A percentile compares a stretch with the other conserved stretches of the same genome.
phyloP scores from a whole-genome alignment of 2,797 vertebrate genomes.

The Takifugu rubripes region DNA sequence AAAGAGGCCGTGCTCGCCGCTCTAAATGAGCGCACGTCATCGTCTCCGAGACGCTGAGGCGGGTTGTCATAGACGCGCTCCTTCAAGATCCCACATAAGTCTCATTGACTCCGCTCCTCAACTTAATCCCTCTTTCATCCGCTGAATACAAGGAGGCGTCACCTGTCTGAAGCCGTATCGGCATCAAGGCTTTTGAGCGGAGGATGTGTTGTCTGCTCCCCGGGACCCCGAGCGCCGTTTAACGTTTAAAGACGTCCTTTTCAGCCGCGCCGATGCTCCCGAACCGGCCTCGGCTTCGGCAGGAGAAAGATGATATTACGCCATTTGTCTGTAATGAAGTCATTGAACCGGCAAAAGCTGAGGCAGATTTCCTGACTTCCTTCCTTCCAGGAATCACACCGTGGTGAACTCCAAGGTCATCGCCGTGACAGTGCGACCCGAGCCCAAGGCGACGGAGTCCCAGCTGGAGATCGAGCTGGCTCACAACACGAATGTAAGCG shows the following conservation, averaged over 20 bases:
- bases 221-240: slow-evolving; percentile 5
- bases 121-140: slow-evolving; percentile 17
- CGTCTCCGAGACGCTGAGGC: slow-evolving; percentile 9
- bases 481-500: slow-evolving; percentile 94
- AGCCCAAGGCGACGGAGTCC: slow-evolving; percentile 86
- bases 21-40: slow-evolving; percentile 12
- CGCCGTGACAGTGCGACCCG: slow-evolving; percentile 93
- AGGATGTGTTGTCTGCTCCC: slow-evolving; percentile 20
- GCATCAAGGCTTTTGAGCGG: slow-evolving; percentile 15
- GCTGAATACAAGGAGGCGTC: slow-evolving; percentile 12
- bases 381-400: slow-evolving; percentile 88
- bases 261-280: background rate
- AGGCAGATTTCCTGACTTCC: background rate
- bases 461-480: slow-evolving; percentile 96
- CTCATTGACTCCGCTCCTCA: slow-evolving; percentile 20
- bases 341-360: no score
- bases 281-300: background rate
- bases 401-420: slow-evolving; percentile 98
- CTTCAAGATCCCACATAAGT: slow-evolving; percentile 28
- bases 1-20: slow-evolving; percentile 7
- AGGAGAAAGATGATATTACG: no score
- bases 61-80: slow-evolving; percentile 19
- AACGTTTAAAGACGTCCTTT: slow-evolving; percentile 7
- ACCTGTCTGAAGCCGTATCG: slow-evolving; percentile 24
- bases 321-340: no score